These are phyloP conservation scores for Girardia tigrina DNA, from an alignment of 2,888 invertebrate genomes.

Conservation along the genomic window DNA sequence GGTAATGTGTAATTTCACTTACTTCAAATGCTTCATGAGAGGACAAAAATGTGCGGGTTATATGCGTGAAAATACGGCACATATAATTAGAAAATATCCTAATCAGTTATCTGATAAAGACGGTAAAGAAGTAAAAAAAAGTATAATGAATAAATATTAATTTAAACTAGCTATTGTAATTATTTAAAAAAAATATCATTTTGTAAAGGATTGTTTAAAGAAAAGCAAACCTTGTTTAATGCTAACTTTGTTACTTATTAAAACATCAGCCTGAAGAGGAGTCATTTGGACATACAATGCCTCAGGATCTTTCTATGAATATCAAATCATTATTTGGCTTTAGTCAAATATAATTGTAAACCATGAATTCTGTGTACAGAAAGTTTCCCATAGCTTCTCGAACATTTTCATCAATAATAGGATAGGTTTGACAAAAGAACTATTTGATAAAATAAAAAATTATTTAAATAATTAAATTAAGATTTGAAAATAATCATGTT, in stretches of 20 bases:
- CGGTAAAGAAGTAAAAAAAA: too few relatives aligned
- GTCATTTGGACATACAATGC: constrained; percentile 48
- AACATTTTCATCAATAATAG: constrained; percentile 49
- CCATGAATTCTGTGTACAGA: constrained; percentile 48
- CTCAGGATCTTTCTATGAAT: constrained; percentile 45
- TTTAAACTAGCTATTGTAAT: too few relatives aligned
- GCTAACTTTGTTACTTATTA: constrained; percentile 49
- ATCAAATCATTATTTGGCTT: neutral
- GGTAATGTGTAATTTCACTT: too few relatives aligned
- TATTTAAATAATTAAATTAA: neutral
- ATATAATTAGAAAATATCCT: too few relatives aligned
- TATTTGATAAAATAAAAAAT: constrained; percentile 39
- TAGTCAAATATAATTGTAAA: constrained; percentile 39
- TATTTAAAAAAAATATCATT: too few relatives aligned
- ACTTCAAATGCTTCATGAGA: too few relatives aligned
- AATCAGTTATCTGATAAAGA: too few relatives aligned
- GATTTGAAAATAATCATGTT: neutral
- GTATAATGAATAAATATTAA: too few relatives aligned
- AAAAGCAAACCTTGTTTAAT: constrained; percentile 36
- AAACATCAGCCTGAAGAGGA: constrained; percentile 48
- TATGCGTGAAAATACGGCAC: too few relatives aligned
- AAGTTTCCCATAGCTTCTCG: constrained; percentile 48
- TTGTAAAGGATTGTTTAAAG: too few relatives aligned
- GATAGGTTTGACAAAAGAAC: constrained; percentile 46
- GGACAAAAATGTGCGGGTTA: too few relatives aligned